Percentiles rank a stretch among this genome's conserved stretches.
These are phyloP conservation scores for Polypterus bichir DNA, from an alignment of 2,113 vertebrate genomes.

Conservation along the genomic window DNA sequence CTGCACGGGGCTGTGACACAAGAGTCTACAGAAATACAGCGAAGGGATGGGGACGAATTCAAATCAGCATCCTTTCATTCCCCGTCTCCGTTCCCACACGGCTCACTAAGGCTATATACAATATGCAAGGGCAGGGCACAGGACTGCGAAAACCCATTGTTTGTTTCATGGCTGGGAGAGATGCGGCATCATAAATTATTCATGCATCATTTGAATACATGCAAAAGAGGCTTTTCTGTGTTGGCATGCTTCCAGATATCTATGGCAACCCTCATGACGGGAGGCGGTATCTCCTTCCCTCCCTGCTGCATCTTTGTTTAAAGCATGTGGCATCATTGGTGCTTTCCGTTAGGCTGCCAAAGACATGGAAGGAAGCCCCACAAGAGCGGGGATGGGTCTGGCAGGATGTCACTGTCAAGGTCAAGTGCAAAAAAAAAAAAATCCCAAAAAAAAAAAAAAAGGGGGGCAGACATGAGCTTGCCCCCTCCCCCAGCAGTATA, in stretches of 20 bases:
- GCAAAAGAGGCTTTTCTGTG: constrained; percentile 45
- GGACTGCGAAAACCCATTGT: constrained; percentile 33
- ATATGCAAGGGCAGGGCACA: constrained; percentile 1
- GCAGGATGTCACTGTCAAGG: constrained; percentile 43
- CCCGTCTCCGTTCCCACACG: constrained; percentile 29
- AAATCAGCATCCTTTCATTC: constrained; percentile 6
- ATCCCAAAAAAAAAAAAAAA: too few relatives aligned
- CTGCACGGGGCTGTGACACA: too few relatives aligned
- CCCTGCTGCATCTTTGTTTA: constrained; percentile 30
- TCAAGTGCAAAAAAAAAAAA: constrained; percentile 20
- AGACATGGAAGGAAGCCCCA: constrained; percentile 24
- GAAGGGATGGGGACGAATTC: constrained; percentile 8
- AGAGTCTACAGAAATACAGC: background rate
- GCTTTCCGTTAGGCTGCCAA: constrained; percentile 27
- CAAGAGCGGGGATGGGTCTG: constrained; percentile 27
- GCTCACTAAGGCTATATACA: constrained; percentile 10
- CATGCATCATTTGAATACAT: constrained; percentile 63
- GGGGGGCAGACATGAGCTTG: constrained; percentile 7
- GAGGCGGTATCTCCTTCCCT: constrained; percentile 20
- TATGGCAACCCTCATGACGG: constrained; percentile 44
- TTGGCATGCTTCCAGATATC: constrained; percentile 53
- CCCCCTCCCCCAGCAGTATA: background rate
- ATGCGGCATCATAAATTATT: constrained; percentile 51
- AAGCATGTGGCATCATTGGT: constrained; percentile 23
- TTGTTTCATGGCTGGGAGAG: constrained; percentile 22